Evolutionary conservation across 2,797 vertebrate species (phyloP).

Genomic region (Halcyon smyrnensis): DNA sequence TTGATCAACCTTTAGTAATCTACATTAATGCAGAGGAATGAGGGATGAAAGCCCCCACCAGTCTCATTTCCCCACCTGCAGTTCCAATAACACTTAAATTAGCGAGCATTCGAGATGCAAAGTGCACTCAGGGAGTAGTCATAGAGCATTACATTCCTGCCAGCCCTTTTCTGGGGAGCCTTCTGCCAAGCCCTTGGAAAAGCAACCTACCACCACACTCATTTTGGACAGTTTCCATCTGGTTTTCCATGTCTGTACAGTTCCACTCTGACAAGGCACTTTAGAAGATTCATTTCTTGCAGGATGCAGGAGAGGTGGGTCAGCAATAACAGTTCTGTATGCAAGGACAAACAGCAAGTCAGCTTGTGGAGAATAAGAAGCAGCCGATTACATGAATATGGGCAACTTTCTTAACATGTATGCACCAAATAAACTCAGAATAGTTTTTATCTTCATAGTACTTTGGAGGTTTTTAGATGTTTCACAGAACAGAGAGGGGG

Average conservation of each 20-base stretch:
- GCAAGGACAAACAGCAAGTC: neutral
- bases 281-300: neutral
- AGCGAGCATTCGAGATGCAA: neutral
- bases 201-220: neutral
- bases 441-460: neutral
- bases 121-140: neutral
- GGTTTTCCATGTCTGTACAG: neutral
- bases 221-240: neutral
- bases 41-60: neutral
- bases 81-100: neutral
- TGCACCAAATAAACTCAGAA: neutral
- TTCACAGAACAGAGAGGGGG: neutral
- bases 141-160: neutral
- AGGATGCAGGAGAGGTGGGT: neutral
- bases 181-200: slow-evolving; percentile 37
- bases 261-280: neutral
- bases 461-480: neutral
- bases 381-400: neutral
- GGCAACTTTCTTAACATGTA: neutral
- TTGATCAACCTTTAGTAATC: neutral
- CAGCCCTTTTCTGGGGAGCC: neutral
- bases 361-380: neutral
- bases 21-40: neutral
- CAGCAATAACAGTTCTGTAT: neutral
- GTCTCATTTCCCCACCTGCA: neutral